Percentiles rank a stretch among this genome's conserved stretches.
phyloP scores from a whole-genome alignment of 1,140 invertebrate species.

The Sminthurinus signatus region DNA sequence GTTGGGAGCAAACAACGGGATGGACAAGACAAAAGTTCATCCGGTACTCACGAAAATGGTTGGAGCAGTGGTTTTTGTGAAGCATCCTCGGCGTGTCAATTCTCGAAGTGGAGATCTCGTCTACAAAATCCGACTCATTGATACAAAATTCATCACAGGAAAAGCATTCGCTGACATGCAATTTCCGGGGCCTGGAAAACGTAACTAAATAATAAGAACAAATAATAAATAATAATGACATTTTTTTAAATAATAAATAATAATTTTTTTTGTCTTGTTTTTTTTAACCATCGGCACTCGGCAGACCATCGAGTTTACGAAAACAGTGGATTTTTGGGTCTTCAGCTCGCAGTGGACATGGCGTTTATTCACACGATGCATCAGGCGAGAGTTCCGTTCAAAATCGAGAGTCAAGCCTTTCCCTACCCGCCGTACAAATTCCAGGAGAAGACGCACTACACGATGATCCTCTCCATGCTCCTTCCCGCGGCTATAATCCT shows the following conservation, averaged over 20 bases:
- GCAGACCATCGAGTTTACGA: constrained; percentile 16
- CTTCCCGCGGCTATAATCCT: constrained; percentile 12
- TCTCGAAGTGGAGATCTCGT: background rate
- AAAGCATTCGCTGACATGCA: constrained; percentile 12
- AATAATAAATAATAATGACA: no score
- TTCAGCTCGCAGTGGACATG: constrained; percentile 12
- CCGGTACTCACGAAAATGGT: background rate
- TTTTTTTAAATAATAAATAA: no score
- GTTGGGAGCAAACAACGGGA: background rate
- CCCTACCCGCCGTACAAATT: constrained; percentile 12
- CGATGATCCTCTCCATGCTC: constrained; percentile 5
- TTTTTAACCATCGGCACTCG: no score
- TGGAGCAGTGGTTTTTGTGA: constrained; percentile 14
- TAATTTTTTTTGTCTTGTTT: no score
- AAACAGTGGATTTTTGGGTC: constrained; percentile 14
- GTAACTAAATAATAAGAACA: background rate
- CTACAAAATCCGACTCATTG: constrained; percentile 13
- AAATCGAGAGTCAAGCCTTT: constrained; percentile 16
- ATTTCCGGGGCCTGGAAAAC: constrained; percentile 15
- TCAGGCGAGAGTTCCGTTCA: background rate
- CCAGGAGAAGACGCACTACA: background rate
- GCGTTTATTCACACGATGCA: background rate
- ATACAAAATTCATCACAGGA: constrained; percentile 13
- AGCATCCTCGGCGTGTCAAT: background rate
- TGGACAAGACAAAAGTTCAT: background rate